phyloP scores from a whole-genome alignment of 2,888 invertebrate species.

The Cistogaster globosa region DNA sequence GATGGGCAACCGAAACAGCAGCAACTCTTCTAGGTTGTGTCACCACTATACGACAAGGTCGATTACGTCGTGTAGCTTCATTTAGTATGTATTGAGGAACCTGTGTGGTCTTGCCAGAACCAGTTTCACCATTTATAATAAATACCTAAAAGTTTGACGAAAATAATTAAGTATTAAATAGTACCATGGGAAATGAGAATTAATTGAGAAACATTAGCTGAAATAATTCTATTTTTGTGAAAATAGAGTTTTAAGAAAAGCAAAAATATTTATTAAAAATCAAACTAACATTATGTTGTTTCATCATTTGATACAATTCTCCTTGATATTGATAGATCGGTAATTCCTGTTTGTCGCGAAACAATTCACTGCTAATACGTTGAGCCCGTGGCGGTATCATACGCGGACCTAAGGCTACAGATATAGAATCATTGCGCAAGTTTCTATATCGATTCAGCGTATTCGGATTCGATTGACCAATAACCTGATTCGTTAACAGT shows the following conservation, averaged over 20 bases:
- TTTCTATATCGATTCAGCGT: slow-evolving; percentile 58
- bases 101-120: slow-evolving; percentile 97
- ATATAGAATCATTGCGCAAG: slow-evolving; percentile 73
- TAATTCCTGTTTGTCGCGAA: slow-evolving; percentile 74
- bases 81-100: slow-evolving; percentile 94
- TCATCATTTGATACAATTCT: slow-evolving; percentile 73
- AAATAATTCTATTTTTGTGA: no score
- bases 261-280: background rate
- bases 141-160: slow-evolving; percentile 76
- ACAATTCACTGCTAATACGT: slow-evolving; percentile 63
- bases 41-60: slow-evolving; percentile 92
- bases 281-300: slow-evolving; percentile 75
- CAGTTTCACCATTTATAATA: slow-evolving; percentile 92
- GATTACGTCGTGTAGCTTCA: slow-evolving; percentile 87
- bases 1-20: slow-evolving; percentile 93
- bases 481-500: slow-evolving; percentile 52
- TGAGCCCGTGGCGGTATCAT: slow-evolving; percentile 75
- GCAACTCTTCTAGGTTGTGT: slow-evolving; percentile 96
- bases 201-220: background rate
- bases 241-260: no score
- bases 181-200: no score
- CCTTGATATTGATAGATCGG: slow-evolving; percentile 77
- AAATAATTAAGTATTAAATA: background rate
- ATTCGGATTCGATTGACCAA: slow-evolving; percentile 35
- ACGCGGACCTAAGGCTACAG: slow-evolving; percentile 72